Evolutionary conservation across 2,113 vertebrate genomes (phyloP), one percentile per base, ranked within the genome.

Genomic region (Suncus etruscus): DNA sequence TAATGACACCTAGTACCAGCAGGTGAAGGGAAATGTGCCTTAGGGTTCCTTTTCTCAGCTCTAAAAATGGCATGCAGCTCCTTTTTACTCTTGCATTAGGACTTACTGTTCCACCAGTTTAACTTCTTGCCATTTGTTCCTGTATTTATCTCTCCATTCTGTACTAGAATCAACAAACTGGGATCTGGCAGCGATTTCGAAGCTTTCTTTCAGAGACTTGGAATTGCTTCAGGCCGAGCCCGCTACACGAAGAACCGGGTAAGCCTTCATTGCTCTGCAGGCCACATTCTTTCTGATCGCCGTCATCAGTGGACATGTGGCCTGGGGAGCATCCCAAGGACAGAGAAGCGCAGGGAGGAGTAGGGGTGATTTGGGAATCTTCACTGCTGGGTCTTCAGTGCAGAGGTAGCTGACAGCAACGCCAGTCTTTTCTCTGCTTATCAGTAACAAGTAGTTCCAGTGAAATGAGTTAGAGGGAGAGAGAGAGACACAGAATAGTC

Each of bases 131-230:
- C 73, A 6, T 69, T 6, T 73, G 20, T 73, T 1, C 69, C 27
- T 20, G 1, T 76, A 12, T 31, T 15, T 80, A 24, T 25, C 90
- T 83, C 27, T 91, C 11, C 54, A 83, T 94, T 85, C 48, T 94
- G 15, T 50, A 15, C 31, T 91, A 99, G 99, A 97, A 99, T 99
- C 97, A 99, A 97, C 96, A 99, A 99, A 91, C 97, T 99, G 6
- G 99, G 99, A 80, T 99, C 99, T 83, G 99, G 99, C 94, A 99
- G 99, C 95, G 99, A 99, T 97, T 99, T 99, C 94, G 99, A 99
- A 96, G 99, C 98, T 61, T 99, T 98, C 93, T 99, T 99, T 86
- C 99, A 99, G 96, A 97, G 99, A 72, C 97, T 99, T 95, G 99
- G 99, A 91, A 99, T 99, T 92, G 97, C 98, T 51, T 98, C 99